Base-by-base conservation (phyloP, 1,140 invertebrate genomes). In the Drosophila leontia region DNA sequence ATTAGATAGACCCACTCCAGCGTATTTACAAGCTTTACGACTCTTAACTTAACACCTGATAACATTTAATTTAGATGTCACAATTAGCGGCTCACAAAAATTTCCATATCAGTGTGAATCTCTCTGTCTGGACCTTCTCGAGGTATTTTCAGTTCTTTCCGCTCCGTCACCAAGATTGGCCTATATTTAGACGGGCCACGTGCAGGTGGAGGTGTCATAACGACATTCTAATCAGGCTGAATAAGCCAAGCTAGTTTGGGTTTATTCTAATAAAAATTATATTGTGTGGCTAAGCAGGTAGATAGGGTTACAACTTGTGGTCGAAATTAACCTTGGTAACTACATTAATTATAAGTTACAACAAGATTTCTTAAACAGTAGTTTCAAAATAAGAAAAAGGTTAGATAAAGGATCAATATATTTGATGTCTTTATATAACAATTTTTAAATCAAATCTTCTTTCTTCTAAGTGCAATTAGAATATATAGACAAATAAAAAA, bases 11-110 rank as follows among this genome's bases (percentile, higher is more conserved):
- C 47, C 13, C 34, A 47, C 41, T 48, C 60, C 51, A 75, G 47
- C 55, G 23, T 76, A 83, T 75, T 68, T 74, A 69, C 35, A 71
- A 51, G 72, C 81, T 75, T 90, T 84, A 85, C 59, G 74, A 59
- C 65, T 78, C 42, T 90, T 78, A 88, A 88, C 81, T 88, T 84
- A 88, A 88, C 85, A 88, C 84, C 84, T 90, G 84, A 88, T 88
- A 88, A 88, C 78, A 71, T 81, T 84, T 81, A 63, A 79, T 90
- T 81, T 69, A 81, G 75, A 88, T 88, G 88, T 84, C 85, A 78
- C 67, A 80, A 75, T 88, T 84, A 83, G 77, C 74, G 76, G 69
- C 58, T 72, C 59, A 63, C 63, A 39, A 79, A 82, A 79, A 82
- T 82, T 86, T 83, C 77, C 83, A 88, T 83, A 88, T 74, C 76